Evolutionary conservation across 2,113 vertebrate genomes (phyloP).

Genomic region (Sapayoa aenigma): DNA sequence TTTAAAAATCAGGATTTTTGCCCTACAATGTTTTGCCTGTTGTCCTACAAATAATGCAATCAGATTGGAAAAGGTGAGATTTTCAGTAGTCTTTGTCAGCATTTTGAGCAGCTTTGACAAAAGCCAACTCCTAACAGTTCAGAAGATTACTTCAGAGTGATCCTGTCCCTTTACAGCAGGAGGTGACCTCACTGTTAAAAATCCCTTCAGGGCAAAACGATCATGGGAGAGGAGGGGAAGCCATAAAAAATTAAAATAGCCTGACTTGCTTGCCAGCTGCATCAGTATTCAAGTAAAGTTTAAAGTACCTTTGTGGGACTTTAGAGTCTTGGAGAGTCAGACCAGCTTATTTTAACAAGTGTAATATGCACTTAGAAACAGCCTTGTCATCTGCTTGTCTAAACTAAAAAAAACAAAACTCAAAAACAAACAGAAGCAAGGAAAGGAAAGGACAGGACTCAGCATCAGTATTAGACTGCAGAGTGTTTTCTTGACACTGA

Average conservation of each 20-base stretch:
- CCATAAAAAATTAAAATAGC: slow-evolving; percentile 5
- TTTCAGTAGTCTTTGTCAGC: not conserved
- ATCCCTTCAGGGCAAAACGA: slow-evolving; percentile 11
- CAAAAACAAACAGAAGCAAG: slow-evolving; percentile 36
- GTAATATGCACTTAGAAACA: slow-evolving; percentile 25
- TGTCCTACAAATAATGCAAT: not conserved
- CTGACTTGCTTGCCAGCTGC: slow-evolving; percentile 27
- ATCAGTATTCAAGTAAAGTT: slow-evolving; percentile 65
- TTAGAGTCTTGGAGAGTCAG: slow-evolving; percentile 16
- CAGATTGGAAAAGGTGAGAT: not conserved
- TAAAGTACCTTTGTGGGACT: slow-evolving; percentile 49
- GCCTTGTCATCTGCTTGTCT: slow-evolving; percentile 32
- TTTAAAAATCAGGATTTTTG: not conserved
- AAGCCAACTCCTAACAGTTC: not conserved
- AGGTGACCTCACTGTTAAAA: slow-evolving; percentile 30
- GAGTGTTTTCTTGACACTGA: not conserved
- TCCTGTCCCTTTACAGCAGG: not conserved
- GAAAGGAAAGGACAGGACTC: slow-evolving; percentile 20
- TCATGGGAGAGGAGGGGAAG: not conserved
- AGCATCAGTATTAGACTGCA: slow-evolving; percentile 5
- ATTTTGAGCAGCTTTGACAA: not conserved
- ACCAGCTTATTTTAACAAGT: slow-evolving; percentile 4
- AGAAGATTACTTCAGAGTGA: slow-evolving; percentile 17
- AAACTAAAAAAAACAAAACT: slow-evolving; percentile 1
- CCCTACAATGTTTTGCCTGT: not conserved